Evolutionary conservation across 2,113 vertebrate species (phyloP), one percentile per base, ranked within the genome.

Genomic region (Odocoileus virginianus): DNA sequence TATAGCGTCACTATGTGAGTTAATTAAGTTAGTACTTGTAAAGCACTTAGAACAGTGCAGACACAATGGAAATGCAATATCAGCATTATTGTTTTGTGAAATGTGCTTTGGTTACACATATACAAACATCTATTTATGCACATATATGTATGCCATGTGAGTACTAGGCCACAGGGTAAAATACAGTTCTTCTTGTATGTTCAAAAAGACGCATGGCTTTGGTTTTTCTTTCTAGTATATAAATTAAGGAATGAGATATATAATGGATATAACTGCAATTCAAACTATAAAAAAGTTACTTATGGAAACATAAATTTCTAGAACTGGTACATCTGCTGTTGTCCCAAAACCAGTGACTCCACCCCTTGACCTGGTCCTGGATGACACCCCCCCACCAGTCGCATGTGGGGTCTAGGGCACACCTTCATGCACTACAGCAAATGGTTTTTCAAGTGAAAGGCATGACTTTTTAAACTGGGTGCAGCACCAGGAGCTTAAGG

Each of bases 241-340:
- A 94, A 87, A 89, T 93, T 95, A 94, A 87, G 11, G 40, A 94
- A 95, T 85, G 19, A 28, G 28, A 89, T n/a, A 84, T 52, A 81
- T 87, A 57, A 88, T 47, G 50, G 52, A 16, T 89, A 92, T 58
- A 96, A 87, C 9, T 89, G 52, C 3, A 92, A 81, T 36, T 94
- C 43, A 92, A 97, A 36, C 33, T 91, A 89, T 58, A 87, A 89
- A 90, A 93, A 87, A 36, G 30, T 33, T 61, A 43, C 55, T 95
- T 57, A 88, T 50, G 45, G 61, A 94, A 96, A 57, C 67, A 79
- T 55, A 12, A 40, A 47, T 57, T 50, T n/a, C 85, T 87, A 36
- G 33, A 90, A 88, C 9, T 92, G 61, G 27, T 74, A 67, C 43
- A 17, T 19, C 16, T 15, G 45, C 27, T 52, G 47, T 61, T 50